Conservation (phyloP, 2,888 invertebrate genomes). For the Arrhopalites spinosus region DNA sequence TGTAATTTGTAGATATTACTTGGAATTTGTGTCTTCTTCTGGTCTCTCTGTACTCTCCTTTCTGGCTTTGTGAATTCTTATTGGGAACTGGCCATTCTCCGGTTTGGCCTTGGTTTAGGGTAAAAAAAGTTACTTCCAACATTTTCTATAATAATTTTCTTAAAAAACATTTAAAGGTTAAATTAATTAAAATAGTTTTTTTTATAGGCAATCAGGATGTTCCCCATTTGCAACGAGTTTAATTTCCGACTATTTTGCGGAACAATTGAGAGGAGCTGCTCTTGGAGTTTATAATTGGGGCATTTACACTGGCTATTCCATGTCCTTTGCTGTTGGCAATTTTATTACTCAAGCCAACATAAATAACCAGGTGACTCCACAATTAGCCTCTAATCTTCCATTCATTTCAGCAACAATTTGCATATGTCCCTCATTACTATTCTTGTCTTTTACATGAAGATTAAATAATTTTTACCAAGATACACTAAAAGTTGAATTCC, state of each 20-base stretch:
- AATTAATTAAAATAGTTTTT: constrained; percentile 5
- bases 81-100: constrained; percentile 51
- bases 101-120: constrained; percentile 55
- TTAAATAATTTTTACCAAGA: too few species aligned
- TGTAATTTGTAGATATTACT: constrained; percentile 42
- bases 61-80: constrained; percentile 51
- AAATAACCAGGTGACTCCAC: constrained; percentile 46
- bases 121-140: too few species aligned
- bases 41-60: constrained; percentile 50
- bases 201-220: constrained; percentile 49
- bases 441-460: too few species aligned
- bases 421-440: too few species aligned
- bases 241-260: constrained; percentile 51
- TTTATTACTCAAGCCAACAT: constrained; percentile 57
- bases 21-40: constrained; percentile 50
- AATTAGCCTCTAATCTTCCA: too few species aligned
- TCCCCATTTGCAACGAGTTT: constrained; percentile 52
- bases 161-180: neutral
- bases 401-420: too few species aligned
- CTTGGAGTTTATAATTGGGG: constrained; percentile 61
- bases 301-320: constrained; percentile 59
- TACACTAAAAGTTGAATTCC: too few species aligned
- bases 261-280: constrained; percentile 58
- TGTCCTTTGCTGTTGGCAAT: constrained; percentile 61
- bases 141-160: too few species aligned